phyloP scores from a whole-genome alignment of 2,888 invertebrate species.

The Rapana venosa region DNA sequence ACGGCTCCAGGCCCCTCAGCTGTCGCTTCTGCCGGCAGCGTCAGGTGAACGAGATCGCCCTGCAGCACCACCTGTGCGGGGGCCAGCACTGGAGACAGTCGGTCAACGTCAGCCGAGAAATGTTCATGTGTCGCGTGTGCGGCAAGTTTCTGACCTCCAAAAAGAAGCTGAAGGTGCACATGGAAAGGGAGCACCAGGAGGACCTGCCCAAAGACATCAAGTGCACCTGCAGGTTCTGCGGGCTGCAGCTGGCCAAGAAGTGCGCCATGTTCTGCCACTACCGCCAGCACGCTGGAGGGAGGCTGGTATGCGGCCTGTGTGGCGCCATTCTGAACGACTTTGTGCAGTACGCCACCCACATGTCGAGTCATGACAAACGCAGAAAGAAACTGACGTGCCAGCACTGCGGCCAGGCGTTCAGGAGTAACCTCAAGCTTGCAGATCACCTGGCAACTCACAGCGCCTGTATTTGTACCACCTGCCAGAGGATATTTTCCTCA shows the following conservation, averaged over 20 bases:
- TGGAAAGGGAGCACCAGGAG: conserved; percentile 16
- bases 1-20: conserved; percentile 37
- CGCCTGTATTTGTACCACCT: background rate
- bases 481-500: conserved; percentile 17
- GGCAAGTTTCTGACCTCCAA: conserved; percentile 36
- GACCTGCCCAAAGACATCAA: conserved; percentile 34
- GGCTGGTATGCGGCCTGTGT: conserved; percentile 66
- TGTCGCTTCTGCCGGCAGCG: conserved; percentile 44
- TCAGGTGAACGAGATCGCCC: conserved; percentile 41
- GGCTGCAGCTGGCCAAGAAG: conserved; percentile 62
- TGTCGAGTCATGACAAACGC: conserved; percentile 23
- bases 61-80: conserved; percentile 43
- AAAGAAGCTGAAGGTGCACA: conserved; percentile 9
- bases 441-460: background rate
- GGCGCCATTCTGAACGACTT: conserved; percentile 54
- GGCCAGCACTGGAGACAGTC: conserved; percentile 35
- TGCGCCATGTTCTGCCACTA: conserved; percentile 65
- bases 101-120: conserved; percentile 30
- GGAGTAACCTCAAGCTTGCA: background rate
- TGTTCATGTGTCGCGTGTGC: conserved; percentile 40
- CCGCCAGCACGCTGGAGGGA: conserved; percentile 63
- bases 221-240: conserved; percentile 64
- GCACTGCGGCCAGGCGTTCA: conserved; percentile 26
- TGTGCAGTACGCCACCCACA: conserved; percentile 39
- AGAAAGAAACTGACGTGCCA: conserved; percentile 19